Evolutionary conservation across 2,797 vertebrate genomes (phyloP).

Genomic region (Xiphophorus birchmanni): DNA sequence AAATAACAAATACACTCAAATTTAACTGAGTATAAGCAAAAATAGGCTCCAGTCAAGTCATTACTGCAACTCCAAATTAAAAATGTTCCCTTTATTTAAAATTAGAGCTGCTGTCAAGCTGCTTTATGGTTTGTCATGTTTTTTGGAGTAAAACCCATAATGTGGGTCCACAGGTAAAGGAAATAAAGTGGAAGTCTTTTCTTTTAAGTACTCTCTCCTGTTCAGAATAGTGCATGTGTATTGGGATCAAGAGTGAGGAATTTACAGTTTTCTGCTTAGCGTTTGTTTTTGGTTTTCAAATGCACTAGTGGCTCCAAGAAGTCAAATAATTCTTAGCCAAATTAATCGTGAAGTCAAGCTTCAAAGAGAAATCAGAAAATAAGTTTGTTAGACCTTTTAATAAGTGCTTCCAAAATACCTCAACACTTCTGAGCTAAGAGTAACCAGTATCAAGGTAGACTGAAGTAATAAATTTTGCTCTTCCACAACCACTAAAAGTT

Average conservation of each 20-base stretch:
- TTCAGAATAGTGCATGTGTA: neutral
- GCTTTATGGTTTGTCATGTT: neutral
- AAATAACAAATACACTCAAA: neutral
- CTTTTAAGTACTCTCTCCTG: neutral
- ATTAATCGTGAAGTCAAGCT: neutral
- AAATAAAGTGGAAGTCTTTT: neutral
- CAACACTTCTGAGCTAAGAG: conserved; percentile 21
- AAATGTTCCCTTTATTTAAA: neutral
- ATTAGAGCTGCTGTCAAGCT: neutral
- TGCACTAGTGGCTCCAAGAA: neutral
- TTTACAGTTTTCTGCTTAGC: neutral
- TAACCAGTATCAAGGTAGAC: neutral
- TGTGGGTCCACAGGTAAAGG: neutral
- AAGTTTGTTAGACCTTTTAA: conserved; percentile 14
- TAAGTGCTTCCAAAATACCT: conserved; percentile 11
- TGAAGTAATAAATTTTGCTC: neutral
- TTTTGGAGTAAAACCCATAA: neutral
- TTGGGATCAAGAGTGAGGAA: conserved; percentile 1
- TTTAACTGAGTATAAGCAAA: neutral
- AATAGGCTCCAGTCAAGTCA: neutral
- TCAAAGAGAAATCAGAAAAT: conserved; percentile 9
- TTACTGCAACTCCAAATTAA: neutral
- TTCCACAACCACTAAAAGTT: neutral
- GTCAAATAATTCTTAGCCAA: neutral
- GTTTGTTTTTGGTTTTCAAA: neutral